Base-by-base conservation (phyloP, 2,888 invertebrate species). In the Eurois occulta region DNA sequence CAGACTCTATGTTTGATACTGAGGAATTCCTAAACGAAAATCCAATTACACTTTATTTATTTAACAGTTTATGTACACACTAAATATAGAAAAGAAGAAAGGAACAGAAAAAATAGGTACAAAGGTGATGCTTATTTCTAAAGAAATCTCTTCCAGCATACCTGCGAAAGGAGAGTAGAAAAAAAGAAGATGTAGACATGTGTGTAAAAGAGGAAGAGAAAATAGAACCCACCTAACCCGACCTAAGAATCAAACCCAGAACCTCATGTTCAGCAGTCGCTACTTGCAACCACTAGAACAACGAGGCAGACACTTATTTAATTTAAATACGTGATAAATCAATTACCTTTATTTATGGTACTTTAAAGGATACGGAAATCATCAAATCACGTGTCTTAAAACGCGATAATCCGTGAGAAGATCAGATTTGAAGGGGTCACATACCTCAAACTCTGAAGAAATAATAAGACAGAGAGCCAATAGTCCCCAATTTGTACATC, bases 401-500 rank as follows among this genome's bases (percentile, higher is more conserved):
- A 13, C 46, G 13, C 67, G 3, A 24, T 41, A 32, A 24, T 7
- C 13, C 46, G 35, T 35, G 69, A 35, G 68, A 46, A 71, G 2
- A 71, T 64, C 38, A 6, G 10, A 24, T 28, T 24, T 8, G 10
- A n/a, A 28, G 3, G n/a, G 46, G 38, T 38, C 70, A 71, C 21
- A 13, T 67, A 67, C 41, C 18, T 43, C 8, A 35, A n/a, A 18
- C 10, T 3, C n/a, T 28, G 24, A 62, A 65, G n/a, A n/a, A 41
- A n/a, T n/a, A n/a, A 41, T 65, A 41, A 65, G 16, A 62, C 60
- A 65, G n/a, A n/a, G 41, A 18, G n/a, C 8, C 41, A 65, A 38
- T 62, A 41, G 41, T 41, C 41, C 65, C 41, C 65, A 65, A 65
- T 65, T 65, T n/a, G n/a, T 41, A 65, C n/a, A 65, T 65, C 65